Percentiles rank a stretch among this genome's conserved stretches.
Evolutionary conservation across 2,797 vertebrate species (phyloP).

Genomic region (Okamejei kenojei): DNA sequence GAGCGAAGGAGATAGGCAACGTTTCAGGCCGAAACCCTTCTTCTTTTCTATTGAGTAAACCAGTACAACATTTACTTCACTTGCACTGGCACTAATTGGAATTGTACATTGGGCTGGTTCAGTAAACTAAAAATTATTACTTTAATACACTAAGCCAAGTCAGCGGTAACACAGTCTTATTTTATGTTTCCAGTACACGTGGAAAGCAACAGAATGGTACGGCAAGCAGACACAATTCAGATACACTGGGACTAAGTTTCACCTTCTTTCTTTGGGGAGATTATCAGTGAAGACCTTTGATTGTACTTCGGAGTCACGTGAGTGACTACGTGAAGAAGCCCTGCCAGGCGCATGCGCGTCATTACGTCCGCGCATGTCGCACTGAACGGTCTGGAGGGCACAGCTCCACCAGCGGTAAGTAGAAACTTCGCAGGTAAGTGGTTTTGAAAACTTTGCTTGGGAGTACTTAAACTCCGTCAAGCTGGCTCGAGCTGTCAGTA

Average conservation of each 20-base stretch:
- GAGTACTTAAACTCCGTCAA: too few relatives aligned
- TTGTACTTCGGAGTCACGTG: too few relatives aligned
- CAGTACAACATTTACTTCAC: background rate
- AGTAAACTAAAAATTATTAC: background rate
- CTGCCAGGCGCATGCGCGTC: too few relatives aligned
- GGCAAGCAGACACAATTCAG: background rate
- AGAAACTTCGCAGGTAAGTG: too few relatives aligned
- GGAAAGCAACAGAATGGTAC: background rate
- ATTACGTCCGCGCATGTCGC: too few relatives aligned
- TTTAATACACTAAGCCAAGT: background rate
- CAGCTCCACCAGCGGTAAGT: too few relatives aligned
- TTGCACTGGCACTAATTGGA: background rate
- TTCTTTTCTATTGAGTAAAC: background rate
- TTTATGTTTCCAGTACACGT: conserved; percentile 6
- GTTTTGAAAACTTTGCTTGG: too few relatives aligned
- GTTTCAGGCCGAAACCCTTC: too few relatives aligned
- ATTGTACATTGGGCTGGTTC: background rate
- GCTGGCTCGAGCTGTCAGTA: too few relatives aligned
- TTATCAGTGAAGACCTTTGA: background rate
- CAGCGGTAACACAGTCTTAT: background rate
- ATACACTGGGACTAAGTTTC: background rate
- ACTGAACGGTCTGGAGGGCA: too few relatives aligned
- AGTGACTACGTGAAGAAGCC: too few relatives aligned
- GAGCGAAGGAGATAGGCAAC: too few relatives aligned
- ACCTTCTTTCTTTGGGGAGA: background rate